Evolutionary conservation across 2,113 vertebrate genomes (phyloP), one percentile per base, ranked within the genome.

Genomic region (Tachuris rubrigastra): DNA sequence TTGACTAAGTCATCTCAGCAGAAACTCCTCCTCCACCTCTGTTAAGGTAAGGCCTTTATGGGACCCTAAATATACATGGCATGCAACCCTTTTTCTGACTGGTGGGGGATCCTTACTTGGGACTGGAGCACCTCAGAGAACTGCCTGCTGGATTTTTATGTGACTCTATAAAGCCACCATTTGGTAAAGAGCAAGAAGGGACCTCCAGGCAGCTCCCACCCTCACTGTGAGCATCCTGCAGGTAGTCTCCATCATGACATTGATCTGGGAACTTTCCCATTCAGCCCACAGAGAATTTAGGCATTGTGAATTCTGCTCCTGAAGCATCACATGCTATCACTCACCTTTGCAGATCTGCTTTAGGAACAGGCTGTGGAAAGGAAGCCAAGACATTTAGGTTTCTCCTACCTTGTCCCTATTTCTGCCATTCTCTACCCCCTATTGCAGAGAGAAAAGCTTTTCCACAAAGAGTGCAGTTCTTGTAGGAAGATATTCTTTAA

Each of bases 161-260:
- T 41, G 23, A 35, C 12, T 60, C 35, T 87, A 2, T 83, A 75
- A 90, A 92, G 31, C 33, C 39, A 65, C 44, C 14, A 18, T 42
- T 79, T 88, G 53, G 16, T 74, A 65, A 92, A 90, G 66, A 85
- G 10, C 66, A 78, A 75, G 53, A 49, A 74, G n/a, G 63, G 27
- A 30, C 53, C 33, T 80, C 68, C 16, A 56, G 75, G 35, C 35
- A 85, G 28, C 23, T 44, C 31, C 41, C 65, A 20, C 2, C 1
- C 28, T 35, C 1, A 0, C 41, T 5, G 0, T 3, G 7, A 78
- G 12, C 31, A 15, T 67, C n/a, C n/a, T 69, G 24, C 33, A 66
- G 50, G 37, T 52, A 58, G 12, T 44, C 39, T 60, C 49, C 25
- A 27, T 44, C 28, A 30, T 0, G 0, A 23, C 3, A 12, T 1